Conservation (phyloP, 2,888 invertebrate genomes). For the Chalcosyrphus nemorum region DNA sequence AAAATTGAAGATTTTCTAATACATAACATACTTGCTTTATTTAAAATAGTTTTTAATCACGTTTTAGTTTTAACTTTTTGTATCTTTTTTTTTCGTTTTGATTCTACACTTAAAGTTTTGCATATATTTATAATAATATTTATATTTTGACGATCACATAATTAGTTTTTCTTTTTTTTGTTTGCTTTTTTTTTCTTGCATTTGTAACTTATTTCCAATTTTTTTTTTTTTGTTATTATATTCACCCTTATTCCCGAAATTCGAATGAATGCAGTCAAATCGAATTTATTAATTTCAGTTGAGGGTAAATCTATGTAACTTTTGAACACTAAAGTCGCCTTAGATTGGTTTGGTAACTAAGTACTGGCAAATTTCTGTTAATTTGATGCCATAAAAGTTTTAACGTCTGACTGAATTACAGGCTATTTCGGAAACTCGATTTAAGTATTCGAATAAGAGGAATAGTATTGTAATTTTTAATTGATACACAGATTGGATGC, state of each 20-base stretch:
- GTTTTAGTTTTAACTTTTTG: conserved; percentile 34
- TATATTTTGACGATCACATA: conserved; percentile 70
- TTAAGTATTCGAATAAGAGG: background rate
- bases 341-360: too few relatives aligned
- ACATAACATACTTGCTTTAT: conserved; percentile 40
- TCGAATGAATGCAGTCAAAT: background rate
- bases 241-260: background rate
- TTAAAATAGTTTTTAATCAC: conserved; percentile 45
- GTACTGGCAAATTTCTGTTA: too few relatives aligned
- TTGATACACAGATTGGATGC: conserved; percentile 11
- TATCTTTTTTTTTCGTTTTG: conserved; percentile 33
- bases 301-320: too few relatives aligned
- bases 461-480: conserved; percentile 3
- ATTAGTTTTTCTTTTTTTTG: conserved; percentile 54
- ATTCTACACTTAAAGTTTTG: conserved; percentile 60
- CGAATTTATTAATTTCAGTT: too few relatives aligned
- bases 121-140: conserved; percentile 46
- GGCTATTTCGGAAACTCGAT: too few relatives aligned
- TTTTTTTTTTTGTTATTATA: conserved; percentile 27
- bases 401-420: too few relatives aligned
- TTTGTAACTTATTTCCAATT: conserved; percentile 26
- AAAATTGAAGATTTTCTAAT: conserved; percentile 54
- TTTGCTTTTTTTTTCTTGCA: conserved; percentile 19
- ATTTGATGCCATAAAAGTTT: too few relatives aligned
- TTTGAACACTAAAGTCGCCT: too few relatives aligned